Conservation (phyloP, 2,113 vertebrate species). For the Antechinus flavipes region DNA sequence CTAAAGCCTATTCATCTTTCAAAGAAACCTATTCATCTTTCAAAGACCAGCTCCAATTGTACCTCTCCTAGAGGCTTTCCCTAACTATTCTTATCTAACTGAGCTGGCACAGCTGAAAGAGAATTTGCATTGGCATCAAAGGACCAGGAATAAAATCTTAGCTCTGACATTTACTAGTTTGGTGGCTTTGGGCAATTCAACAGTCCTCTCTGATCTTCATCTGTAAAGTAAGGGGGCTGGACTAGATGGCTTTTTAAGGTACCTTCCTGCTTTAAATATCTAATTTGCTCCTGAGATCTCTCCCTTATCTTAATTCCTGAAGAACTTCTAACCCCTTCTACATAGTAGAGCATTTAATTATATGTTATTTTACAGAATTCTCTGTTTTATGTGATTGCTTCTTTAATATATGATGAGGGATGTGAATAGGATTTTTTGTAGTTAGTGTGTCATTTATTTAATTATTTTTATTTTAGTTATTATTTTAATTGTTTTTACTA, state of each 20-base stretch:
- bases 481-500: too few species aligned
- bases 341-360: neutral
- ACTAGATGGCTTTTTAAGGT: neutral
- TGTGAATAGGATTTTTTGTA: neutral
- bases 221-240: neutral
- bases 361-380: neutral
- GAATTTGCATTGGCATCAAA: neutral
- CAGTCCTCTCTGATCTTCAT: neutral
- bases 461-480: neutral
- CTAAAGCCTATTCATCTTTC: neutral
- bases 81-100: neutral
- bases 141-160: neutral
- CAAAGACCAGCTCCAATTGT: neutral
- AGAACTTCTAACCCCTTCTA: neutral
- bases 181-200: neutral
- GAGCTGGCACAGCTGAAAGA: neutral
- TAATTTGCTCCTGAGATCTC: neutral
- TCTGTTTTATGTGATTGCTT: neutral
- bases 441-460: neutral
- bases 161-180: neutral
- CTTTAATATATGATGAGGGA: neutral
- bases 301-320: neutral
- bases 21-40: neutral
- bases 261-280: neutral
- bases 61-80: neutral